Evolutionary conservation across 2,888 invertebrate genomes (phyloP).

Genomic region (Drosophila tanythrix): DNA sequence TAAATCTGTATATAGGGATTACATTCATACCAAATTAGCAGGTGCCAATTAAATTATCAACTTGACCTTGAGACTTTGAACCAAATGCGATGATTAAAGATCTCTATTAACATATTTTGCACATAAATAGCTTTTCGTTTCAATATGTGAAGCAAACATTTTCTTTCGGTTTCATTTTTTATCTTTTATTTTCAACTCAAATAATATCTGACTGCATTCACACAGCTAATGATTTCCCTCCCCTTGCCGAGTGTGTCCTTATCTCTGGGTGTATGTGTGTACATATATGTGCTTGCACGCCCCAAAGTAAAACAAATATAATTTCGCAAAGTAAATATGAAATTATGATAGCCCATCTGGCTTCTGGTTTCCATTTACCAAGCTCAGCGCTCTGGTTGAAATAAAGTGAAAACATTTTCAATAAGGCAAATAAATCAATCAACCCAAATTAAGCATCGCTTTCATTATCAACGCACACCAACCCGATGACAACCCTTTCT

Average conservation of each 20-base stretch:
- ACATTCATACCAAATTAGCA: constrained; percentile 9
- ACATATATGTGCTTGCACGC: constrained; percentile 19
- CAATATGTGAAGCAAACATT: not conserved
- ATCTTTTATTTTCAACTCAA: not conserved
- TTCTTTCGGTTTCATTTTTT: not conserved
- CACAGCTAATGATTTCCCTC: not conserved
- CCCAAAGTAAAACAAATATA: constrained; percentile 68
- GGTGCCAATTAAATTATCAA: constrained; percentile 21
- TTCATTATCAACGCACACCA: constrained; percentile 22
- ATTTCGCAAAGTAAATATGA: constrained; percentile 75
- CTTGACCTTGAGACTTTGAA: constrained; percentile 21
- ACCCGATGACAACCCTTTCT: constrained; percentile 37
- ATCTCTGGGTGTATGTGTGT: not conserved
- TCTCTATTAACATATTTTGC: constrained; percentile 33
- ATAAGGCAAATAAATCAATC: constrained; percentile 67
- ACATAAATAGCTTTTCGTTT: constrained; percentile 25
- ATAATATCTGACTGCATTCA: not conserved
- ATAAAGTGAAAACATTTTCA: constrained; percentile 41
- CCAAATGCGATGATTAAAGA: constrained; percentile 9
- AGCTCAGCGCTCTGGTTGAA: constrained; percentile 8
- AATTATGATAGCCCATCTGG: constrained; percentile 70
- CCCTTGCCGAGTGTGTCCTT: not conserved
- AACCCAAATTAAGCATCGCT: constrained; percentile 38
- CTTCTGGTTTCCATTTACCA: constrained; percentile 22
- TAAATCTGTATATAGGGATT: not conserved